phyloP scores from a whole-genome alignment of 2,888 invertebrate species.

The Scelioninae gen. 1 region DNA sequence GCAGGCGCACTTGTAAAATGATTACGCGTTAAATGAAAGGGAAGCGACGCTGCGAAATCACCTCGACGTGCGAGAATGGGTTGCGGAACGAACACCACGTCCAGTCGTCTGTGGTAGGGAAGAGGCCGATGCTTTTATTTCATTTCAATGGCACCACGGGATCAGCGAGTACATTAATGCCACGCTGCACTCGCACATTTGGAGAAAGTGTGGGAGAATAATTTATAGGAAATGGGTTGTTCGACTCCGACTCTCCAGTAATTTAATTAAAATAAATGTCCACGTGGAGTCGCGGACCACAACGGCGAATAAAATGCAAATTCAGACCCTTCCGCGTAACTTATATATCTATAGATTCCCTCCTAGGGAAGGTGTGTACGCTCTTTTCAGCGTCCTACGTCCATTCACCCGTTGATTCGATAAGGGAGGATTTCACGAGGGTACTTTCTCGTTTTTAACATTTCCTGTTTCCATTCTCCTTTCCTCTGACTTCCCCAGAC shows the following conservation, averaged over 20 bases:
- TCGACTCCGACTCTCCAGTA: slow-evolving; percentile 83
- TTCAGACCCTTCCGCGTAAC: slow-evolving; percentile 82
- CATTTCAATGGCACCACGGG: slow-evolving; percentile 83
- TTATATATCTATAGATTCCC: slow-evolving; percentile 71
- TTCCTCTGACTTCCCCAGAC: slow-evolving; percentile 55
- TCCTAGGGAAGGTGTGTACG: slow-evolving; percentile 68
- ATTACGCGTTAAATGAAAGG: slow-evolving; percentile 83
- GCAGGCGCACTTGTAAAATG: slow-evolving; percentile 80
- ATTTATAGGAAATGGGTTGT: slow-evolving; percentile 85
- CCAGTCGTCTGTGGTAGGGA: slow-evolving; percentile 67
- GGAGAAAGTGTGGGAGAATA: slow-evolving; percentile 80
- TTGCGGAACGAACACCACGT: slow-evolving; percentile 65
- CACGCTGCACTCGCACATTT: slow-evolving; percentile 74
- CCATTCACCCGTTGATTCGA: slow-evolving; percentile 81
- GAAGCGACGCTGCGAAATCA: slow-evolving; percentile 76
- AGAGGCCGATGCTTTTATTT: slow-evolving; percentile 82
- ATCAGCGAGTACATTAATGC: slow-evolving; percentile 84
- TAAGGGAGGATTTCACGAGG: slow-evolving; percentile 77
- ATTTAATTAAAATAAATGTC: slow-evolving; percentile 85
- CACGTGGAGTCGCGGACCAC: slow-evolving; percentile 79
- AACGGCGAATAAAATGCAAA: slow-evolving; percentile 84
- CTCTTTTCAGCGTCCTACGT: slow-evolving; percentile 74
- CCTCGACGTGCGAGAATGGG: slow-evolving; percentile 67
- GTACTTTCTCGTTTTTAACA: slow-evolving; percentile 73
- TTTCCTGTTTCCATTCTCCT: slow-evolving; percentile 73